Conservation (phyloP, 2,113 vertebrate species). For the Okapia johnstoni region DNA sequence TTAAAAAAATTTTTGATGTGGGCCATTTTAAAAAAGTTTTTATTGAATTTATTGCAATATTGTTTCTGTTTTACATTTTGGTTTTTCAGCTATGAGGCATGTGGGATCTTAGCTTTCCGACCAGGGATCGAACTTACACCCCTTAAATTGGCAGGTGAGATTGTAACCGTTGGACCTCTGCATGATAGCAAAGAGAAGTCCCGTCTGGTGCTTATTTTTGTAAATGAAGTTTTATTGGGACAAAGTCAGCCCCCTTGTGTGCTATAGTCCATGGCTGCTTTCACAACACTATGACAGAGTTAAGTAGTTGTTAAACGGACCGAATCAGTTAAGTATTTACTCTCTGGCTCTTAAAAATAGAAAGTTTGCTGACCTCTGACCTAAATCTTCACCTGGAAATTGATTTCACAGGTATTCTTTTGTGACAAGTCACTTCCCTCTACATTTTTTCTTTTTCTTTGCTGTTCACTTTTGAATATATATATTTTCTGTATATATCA, state of each 20-base stretch:
- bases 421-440: neutral
- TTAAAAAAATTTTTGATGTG: neutral
- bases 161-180: neutral
- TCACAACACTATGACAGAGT: neutral
- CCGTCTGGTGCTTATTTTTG: neutral
- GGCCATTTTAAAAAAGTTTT: neutral
- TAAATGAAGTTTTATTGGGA: neutral
- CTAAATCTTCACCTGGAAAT: neutral
- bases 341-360: neutral
- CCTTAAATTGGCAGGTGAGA: neutral
- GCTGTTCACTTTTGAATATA: neutral
- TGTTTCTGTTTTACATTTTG: neutral
- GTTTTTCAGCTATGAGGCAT: neutral
- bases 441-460: neutral
- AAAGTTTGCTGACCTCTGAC: neutral
- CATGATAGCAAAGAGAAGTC: neutral
- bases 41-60: neutral
- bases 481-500: neutral
- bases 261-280: neutral
- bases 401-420: neutral
- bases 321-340: neutral
- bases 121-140: rapidly evolving
- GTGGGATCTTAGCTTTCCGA: neutral
- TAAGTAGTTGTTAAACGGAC: neutral
- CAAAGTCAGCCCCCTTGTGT: neutral